These are phyloP conservation scores for Falco punctatus DNA, from an alignment of 2,113 vertebrate genomes.

Conservation along the genomic window DNA sequence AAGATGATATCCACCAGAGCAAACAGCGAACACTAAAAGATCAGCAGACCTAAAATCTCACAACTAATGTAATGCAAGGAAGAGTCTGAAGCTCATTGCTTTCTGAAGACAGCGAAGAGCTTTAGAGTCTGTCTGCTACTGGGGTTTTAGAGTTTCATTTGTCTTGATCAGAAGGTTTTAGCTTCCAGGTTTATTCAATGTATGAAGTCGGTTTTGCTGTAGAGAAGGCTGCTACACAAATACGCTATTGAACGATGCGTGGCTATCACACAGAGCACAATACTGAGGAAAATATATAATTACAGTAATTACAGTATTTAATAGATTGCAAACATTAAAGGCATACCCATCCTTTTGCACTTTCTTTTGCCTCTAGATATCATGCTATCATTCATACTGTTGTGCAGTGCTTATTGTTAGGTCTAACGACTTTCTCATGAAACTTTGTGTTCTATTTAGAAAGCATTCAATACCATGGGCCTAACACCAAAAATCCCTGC, in stretches of 20 bases:
- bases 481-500: not conserved
- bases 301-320: constrained; percentile 18
- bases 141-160: not conserved
- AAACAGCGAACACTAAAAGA: not conserved
- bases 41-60: not conserved
- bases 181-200: not conserved
- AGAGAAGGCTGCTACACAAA: not conserved
- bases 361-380: not conserved
- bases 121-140: not conserved
- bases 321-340: not conserved
- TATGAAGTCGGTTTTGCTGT: not conserved
- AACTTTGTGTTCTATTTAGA: not conserved
- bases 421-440: not conserved
- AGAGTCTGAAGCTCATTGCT: not conserved
- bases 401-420: not conserved
- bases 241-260: not conserved
- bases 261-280: not conserved
- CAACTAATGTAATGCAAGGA: not conserved
- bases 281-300: not conserved
- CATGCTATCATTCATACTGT: not conserved
- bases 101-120: not conserved
- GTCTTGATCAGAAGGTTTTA: not conserved
- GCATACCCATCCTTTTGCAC: not conserved
- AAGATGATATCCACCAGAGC: not conserved
- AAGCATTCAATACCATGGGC: not conserved